Conservation (phyloP, 2,797 vertebrate genomes). For the Scolopax bukidnonensis region DNA sequence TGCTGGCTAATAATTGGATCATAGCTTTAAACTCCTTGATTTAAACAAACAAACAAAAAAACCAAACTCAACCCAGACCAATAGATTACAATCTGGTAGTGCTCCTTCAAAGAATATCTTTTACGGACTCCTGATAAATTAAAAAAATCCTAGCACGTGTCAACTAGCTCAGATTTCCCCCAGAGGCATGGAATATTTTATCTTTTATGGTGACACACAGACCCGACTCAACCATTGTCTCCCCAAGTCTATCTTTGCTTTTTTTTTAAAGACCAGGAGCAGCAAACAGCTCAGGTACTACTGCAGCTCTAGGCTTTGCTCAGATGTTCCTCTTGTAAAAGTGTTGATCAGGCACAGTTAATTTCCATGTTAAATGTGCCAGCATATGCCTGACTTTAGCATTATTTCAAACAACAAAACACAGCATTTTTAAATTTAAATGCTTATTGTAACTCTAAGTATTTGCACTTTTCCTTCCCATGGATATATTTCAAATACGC, state of each 20-base stretch:
- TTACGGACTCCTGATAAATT: constrained; percentile 40
- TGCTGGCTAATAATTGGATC: neutral
- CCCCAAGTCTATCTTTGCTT: neutral
- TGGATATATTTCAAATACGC: constrained; percentile 32
- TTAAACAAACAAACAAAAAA: neutral
- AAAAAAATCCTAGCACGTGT: constrained; percentile 7
- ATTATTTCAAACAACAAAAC: constrained; percentile 1
- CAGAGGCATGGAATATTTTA: constrained; percentile 32
- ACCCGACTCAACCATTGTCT: neutral
- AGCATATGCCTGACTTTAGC: neutral
- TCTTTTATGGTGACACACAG: neutral
- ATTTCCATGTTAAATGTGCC: neutral
- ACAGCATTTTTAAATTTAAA: constrained; percentile 6
- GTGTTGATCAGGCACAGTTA: neutral
- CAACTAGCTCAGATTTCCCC: constrained; percentile 32
- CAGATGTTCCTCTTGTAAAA: constrained; percentile 1
- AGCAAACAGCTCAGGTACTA: neutral
- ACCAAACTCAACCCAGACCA: neutral
- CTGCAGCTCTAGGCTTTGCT: neutral
- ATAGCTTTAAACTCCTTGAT: neutral
- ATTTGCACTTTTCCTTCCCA: constrained; percentile 11
- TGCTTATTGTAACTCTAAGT: constrained; percentile 24
- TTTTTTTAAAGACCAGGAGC: neutral
- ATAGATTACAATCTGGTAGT: neutral
- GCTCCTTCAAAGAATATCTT: neutral